Base-by-base conservation (phyloP, 2,888 invertebrate species). In the Prosopocoilus inquinatus region DNA sequence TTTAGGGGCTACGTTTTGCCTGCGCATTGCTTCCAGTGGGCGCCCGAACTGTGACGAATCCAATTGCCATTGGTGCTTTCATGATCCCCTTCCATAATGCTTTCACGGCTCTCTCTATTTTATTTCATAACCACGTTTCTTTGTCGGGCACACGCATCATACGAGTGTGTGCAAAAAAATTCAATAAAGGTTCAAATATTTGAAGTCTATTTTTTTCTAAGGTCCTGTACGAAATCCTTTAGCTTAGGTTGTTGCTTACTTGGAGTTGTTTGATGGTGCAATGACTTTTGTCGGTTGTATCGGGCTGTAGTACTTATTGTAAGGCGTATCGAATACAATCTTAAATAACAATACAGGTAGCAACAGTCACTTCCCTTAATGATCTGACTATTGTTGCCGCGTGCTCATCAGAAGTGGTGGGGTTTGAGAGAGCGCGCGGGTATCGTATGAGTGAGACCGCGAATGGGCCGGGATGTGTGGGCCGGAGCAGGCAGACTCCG, bases 51-150 rank as follows among this genome's bases (percentile, higher is more conserved):
- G 79, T 80, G 80, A 82, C 82, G 82, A 81, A 81, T 81, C 79
- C 79, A 75, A 79, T 80, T 79, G 81, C 80, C 76, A 83, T 83
- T 83, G 82, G 83, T 79, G 78, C 79, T 75, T 78, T 76, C 78
- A 76, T 67, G 68, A 59, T 70, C 73, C 77, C 77, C 74, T 76
- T 71, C 75, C 73, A 73, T 71, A 69, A 65, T 70, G 68, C 60
- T 56, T 64, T 59, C 38, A 48, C 39, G 48, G 49, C 55, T 47
- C 32, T 56, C 52, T 53, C 52, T 50, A 46, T 55, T 50, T 38
- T 43, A 43, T 52, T 46, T 51, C 52, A 44, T 35, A 36, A 33
- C 47, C 36, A 35, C 15, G 35, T 36, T 15, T 52, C 55, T 51
- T 48, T 45, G 28, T 57, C 51, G 48, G 36, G 41, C 49, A 11